Conservation (phyloP, 2,797 vertebrate genomes). For the Syndactyla subalaris region DNA sequence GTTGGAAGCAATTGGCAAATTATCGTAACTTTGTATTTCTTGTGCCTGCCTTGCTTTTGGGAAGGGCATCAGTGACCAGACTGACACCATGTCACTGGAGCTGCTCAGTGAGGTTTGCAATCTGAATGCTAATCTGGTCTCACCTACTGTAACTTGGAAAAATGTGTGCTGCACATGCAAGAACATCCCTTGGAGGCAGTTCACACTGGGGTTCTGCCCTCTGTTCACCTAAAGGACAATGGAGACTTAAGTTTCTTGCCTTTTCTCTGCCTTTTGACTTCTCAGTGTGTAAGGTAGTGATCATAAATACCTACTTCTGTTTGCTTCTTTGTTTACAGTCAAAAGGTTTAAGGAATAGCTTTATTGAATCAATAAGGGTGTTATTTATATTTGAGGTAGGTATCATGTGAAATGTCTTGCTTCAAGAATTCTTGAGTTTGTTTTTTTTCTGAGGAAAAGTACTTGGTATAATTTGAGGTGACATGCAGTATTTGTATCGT, state of each 20-base stretch:
- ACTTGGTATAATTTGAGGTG: background rate
- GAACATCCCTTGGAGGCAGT: background rate
- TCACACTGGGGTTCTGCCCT: background rate
- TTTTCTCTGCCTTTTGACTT: background rate
- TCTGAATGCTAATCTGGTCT: accelerated
- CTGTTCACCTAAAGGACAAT: background rate
- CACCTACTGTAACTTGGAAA: background rate
- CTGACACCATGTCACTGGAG: background rate
- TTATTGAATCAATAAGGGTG: background rate
- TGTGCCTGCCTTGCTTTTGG: background rate
- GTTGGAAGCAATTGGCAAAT: background rate
- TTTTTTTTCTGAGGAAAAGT: background rate
- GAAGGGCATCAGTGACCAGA: background rate
- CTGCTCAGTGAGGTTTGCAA: background rate
- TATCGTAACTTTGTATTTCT: background rate
- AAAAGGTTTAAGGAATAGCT: background rate
- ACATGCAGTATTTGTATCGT: accelerated
- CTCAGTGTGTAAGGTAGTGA: background rate
- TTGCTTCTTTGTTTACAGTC: background rate
- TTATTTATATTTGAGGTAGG: background rate
- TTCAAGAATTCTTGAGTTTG: background rate
- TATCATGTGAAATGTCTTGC: background rate
- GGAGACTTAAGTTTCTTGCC: background rate
- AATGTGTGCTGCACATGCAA: accelerated
- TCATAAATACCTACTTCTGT: background rate